Evolutionary conservation across 2,113 vertebrate genomes (phyloP).

Genomic region (Hyperopisus bebe): DNA sequence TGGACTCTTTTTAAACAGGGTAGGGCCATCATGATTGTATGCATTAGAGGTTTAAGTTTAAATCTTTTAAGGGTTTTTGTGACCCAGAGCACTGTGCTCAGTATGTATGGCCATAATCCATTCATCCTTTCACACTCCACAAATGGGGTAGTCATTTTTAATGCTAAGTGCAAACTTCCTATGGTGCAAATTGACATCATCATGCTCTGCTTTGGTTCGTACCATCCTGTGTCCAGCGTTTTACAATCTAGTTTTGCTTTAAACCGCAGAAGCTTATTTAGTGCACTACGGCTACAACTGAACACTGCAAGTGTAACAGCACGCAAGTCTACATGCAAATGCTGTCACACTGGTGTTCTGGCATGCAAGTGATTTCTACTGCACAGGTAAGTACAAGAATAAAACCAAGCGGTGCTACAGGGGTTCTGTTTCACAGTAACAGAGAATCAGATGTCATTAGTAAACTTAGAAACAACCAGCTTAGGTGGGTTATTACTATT

Average conservation of each 20-base stretch:
- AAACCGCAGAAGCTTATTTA: neutral
- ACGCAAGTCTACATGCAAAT: neutral
- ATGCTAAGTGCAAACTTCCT: neutral
- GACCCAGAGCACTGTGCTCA: neutral
- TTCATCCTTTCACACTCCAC: neutral
- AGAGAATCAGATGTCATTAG: neutral
- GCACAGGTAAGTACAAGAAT: neutral
- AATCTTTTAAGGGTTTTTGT: neutral
- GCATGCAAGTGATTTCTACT: conserved; percentile 1
- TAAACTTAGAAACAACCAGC: neutral
- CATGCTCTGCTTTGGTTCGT: neutral
- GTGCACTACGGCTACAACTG: neutral
- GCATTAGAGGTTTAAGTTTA: neutral
- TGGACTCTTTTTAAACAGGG: neutral
- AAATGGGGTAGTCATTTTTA: neutral
- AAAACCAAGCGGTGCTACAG: neutral
- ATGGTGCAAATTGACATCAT: neutral
- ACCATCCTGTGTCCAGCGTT: neutral
- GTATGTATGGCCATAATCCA: neutral
- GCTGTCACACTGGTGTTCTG: neutral
- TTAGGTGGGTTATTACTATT: neutral
- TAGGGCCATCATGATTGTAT: neutral
- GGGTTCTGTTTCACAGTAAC: neutral
- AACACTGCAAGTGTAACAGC: neutral
- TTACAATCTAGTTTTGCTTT: neutral